phyloP scores from a whole-genome alignment of 1,140 invertebrate genomes.

The Drosophila equinoxialis region DNA sequence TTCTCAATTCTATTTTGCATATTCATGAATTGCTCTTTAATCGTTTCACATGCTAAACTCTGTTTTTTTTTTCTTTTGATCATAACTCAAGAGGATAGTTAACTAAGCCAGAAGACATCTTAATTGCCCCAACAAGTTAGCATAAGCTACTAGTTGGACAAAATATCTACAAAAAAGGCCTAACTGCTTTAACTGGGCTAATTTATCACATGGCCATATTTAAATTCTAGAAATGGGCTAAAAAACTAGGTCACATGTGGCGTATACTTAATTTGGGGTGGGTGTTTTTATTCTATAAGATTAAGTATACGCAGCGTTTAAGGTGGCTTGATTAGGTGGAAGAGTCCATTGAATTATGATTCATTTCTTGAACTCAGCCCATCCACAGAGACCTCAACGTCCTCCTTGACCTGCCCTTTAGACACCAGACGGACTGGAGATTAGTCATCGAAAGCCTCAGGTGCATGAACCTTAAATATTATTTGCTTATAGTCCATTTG shows the following conservation, averaged over 20 bases:
- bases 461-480: too few relatives aligned
- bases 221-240: background rate
- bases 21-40: constrained; percentile 40
- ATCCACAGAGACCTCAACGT: too few relatives aligned
- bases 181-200: background rate
- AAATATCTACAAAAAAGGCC: background rate
- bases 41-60: constrained; percentile 12
- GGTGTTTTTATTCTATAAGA: background rate
- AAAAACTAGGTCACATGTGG: constrained; percentile 9
- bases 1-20: constrained; percentile 41
- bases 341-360: too few relatives aligned
- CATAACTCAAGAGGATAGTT: constrained; percentile 49
- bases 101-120: constrained; percentile 7
- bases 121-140: background rate
- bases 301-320: constrained; percentile 3
- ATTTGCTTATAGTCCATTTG: too few relatives aligned
- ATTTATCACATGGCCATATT: constrained; percentile 1
- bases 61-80: constrained; percentile 37
- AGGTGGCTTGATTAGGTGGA: background rate
- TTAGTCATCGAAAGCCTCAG: too few relatives aligned
- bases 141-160: background rate
- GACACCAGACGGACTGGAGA: too few relatives aligned
- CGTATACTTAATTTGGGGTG: constrained; percentile 8
- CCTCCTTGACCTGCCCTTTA: too few relatives aligned
- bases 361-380: too few relatives aligned